Conservation (phyloP, 1,140 invertebrate species). For the Pseudomyrmex dendroicus region DNA sequence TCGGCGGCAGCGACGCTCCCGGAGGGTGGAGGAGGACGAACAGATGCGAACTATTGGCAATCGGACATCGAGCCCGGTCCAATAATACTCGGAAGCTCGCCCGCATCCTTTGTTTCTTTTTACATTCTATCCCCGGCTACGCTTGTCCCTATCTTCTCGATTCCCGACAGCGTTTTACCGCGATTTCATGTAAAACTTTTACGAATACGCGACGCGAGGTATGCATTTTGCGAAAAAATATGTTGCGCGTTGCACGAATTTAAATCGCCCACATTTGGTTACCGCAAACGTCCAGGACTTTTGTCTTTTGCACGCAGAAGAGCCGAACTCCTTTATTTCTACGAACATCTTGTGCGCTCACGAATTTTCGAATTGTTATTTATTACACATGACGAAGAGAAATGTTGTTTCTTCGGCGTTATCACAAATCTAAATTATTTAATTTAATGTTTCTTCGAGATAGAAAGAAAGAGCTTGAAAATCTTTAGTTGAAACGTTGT, state of each 20-base stretch:
- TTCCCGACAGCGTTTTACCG: conserved; percentile 30
- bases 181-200: conserved; percentile 57
- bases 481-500: no score
- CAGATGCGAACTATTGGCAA: conserved; percentile 61
- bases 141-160: conserved; percentile 41
- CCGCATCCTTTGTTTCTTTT: conserved; percentile 51
- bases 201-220: conserved; percentile 11
- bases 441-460: no score
- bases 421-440: no score
- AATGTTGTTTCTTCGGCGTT: no score
- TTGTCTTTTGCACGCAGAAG: background rate
- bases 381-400: no score
- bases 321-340: background rate
- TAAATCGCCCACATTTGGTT: conserved; percentile 34
- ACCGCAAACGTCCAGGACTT: background rate
- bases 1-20: conserved; percentile 5
- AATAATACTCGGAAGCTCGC: conserved; percentile 43
- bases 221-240: conserved; percentile 19
- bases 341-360: background rate
- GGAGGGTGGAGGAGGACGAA: conserved; percentile 30
- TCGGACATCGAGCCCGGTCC: conserved; percentile 57
- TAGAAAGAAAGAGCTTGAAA: no score
- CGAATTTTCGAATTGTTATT: background rate
- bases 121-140: conserved; percentile 31
- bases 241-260: conserved; percentile 41